These are phyloP conservation scores for Nyctalus aviator DNA, from an alignment of 2,797 vertebrate genomes.

Conservation along the genomic window DNA sequence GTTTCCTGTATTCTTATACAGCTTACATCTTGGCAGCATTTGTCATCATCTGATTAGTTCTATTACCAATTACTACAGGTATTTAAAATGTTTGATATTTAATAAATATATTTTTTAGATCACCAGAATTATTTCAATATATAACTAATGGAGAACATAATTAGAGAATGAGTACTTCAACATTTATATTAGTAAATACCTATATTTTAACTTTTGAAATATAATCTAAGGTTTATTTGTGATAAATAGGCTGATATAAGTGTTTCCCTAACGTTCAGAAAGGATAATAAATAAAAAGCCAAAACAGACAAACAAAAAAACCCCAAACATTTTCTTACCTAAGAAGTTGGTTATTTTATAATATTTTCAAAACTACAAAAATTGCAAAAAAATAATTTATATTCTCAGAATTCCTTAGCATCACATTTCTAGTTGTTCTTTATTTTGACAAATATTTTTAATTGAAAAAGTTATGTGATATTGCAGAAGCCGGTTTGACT, in stretches of 20 bases:
- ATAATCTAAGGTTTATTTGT: conserved; percentile 72
- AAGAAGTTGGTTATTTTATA: background rate
- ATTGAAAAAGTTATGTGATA: background rate
- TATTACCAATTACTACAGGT: background rate
- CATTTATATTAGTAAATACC: conserved; percentile 82
- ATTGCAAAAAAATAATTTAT: background rate
- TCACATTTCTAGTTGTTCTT: background rate
- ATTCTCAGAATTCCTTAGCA: background rate
- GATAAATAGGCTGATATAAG: background rate
- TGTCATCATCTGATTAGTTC: background rate
- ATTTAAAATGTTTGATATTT: conserved; percentile 52
- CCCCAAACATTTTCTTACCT: background rate
- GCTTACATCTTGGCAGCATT: background rate
- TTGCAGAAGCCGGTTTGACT: too few species aligned
- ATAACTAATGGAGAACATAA: conserved; percentile 76
- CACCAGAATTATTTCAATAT: conserved; percentile 64
- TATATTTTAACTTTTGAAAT: conserved; percentile 82
- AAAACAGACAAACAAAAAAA: background rate
- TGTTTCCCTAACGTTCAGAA: background rate
- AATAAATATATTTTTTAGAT: conserved; percentile 77
- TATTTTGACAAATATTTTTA: background rate
- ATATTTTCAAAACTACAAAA: background rate
- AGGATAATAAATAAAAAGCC: background rate
- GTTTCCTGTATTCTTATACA: background rate
- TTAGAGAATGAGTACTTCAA: conserved; percentile 83